Evolutionary conservation across 2,888 invertebrate genomes (phyloP), one percentile per base, ranked within the genome.

Genomic region (Tetragonula carbonaria): DNA sequence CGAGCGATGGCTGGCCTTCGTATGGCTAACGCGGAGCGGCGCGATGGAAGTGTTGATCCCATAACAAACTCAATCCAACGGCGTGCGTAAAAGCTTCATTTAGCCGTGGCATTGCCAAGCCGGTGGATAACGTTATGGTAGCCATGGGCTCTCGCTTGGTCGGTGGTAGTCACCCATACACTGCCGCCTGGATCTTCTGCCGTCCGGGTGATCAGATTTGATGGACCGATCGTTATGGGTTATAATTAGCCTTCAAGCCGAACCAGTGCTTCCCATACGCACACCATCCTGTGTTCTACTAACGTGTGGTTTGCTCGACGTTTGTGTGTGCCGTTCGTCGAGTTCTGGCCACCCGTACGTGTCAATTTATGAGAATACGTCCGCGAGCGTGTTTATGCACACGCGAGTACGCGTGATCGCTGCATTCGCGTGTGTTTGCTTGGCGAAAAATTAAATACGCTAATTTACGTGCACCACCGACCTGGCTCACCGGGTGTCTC

Each of bases 141-240:
- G 76, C 53, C 72, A 2, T 38, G 67, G 51, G 28, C n/a, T 8
- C 11, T 16, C 53, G 53, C 16, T 45, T 45, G 45, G 23, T 23
- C n/a, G 28, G 81, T 84, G 76, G 74, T 80, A 33, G 82, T 72
- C 66, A 67, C 77, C 67, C 21, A 73, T 79, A 85, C 83, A 65
- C 53, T 14, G 18, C 65, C 72, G 57, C 62, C 45, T 62, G 70
- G 66, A 74, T 83, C 82, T 76, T 68, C 80, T 38, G 55, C 83
- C 80, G 78, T 86, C 85, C 88, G 82, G 87, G 85, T 90, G 91
- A 92, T 93, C 90, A 90, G 88, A 91, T 93, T 92, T 93, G 93
- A 94, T 93, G 93, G 92, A 93, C 92, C 90, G 93, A 93, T 92
- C 93, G 93, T 92, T 92, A 90, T 89, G 89, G 92, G 90, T 93